Base-by-base conservation (phyloP, 1,140 invertebrate species). In the Magallana ariakensis region DNA sequence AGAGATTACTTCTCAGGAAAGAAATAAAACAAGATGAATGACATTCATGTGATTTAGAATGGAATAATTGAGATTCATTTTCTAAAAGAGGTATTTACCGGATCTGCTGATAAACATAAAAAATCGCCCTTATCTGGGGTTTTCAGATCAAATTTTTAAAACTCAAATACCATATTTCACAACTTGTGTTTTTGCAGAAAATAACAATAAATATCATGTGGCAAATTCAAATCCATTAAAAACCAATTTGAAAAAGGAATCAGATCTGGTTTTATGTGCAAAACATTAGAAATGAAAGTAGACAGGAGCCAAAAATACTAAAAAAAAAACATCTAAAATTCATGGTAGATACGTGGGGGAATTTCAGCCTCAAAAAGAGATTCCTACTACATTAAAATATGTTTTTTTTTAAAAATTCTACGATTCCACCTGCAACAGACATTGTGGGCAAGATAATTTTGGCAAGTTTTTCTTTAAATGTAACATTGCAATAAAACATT, bases 381-480 rank as follows among this genome's bases (percentile, higher is more conserved):
- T 75, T 75, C 66, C 22, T 75, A 75, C 66, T 13, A 75, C 66
- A 75, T 11, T 75, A 26, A 75, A 75, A 75, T 33, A 26, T n/a
- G n/a, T n/a, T 75, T 8, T 8, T 26, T 75, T 75, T 2, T 33
- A 75, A 75, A 75, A 75, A 75, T 11, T 75, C 9, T n/a, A 60
- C 7, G 58, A 60, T 26, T 75, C 66, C 33, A 33, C 22, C 66
- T 75, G 66, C 22, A 75, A 75, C 22, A 75, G 66, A 75, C 66
- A 75, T 75, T 60, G 83, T 55, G 83, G 90, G 90, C 90, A 90
- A 90, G 90, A 90, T 87, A 82, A 90, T 89, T 90, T 90, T 90
- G 90, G 90, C 90, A 90, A 90, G 90, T 89, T 58, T 46, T 56
- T 19, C 81, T 83, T 58, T 83, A 62, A 85, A 66, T 80, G 84